A percentile compares a stretch with the other conserved stretches of the same genome.
Conservation (phyloP, 2,113 vertebrate species). For the Hemiscyllium ocellatum region DNA sequence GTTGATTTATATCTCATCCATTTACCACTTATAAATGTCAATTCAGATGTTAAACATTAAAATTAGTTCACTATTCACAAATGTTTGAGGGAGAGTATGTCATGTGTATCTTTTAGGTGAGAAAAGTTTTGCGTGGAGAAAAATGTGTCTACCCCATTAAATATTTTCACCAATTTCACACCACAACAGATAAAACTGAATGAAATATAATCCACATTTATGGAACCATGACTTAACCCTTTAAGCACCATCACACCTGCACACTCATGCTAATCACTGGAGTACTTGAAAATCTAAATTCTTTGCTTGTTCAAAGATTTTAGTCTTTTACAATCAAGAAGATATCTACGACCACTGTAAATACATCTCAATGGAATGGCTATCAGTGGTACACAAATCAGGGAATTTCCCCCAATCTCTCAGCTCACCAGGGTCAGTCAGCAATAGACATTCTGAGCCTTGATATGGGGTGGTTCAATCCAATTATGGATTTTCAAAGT, state of each 20-base stretch:
- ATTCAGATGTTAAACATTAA: neutral
- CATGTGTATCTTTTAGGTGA: neutral
- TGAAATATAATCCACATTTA: neutral
- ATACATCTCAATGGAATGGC: neutral
- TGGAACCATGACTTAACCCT: neutral
- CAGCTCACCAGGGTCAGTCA: neutral
- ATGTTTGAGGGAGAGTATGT: neutral
- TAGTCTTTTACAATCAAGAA: neutral
- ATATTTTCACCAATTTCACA: neutral
- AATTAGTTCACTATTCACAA: neutral
- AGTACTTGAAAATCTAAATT: neutral
- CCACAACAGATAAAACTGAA: neutral
- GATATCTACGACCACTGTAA: neutral
- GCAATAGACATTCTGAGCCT: neutral
- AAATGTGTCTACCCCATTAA: neutral
- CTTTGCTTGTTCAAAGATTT: neutral
- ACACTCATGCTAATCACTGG: neutral
- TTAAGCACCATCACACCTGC: neutral
- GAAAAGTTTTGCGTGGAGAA: neutral
- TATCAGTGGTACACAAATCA: neutral
- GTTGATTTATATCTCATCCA: neutral
- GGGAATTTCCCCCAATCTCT: neutral
- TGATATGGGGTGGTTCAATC: neutral
- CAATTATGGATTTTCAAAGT: neutral
- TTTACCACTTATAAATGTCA: neutral